phyloP scores from a whole-genome alignment of 2,888 invertebrate genomes.

The Aporophyla nigra region DNA sequence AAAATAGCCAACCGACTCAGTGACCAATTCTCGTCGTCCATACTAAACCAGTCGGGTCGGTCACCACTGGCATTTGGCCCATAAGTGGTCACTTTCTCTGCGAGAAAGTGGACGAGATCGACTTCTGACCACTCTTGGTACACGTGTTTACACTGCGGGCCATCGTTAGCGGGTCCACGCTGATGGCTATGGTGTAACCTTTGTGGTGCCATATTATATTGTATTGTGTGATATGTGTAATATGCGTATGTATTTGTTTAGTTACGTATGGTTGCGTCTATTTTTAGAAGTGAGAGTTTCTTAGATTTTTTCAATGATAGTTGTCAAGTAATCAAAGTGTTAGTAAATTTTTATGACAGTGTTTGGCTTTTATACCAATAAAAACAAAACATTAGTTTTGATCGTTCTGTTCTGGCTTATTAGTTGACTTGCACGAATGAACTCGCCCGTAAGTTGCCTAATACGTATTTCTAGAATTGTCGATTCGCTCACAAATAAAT shows the following conservation, averaged over 20 bases:
- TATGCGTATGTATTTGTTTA: slow-evolving; percentile 8
- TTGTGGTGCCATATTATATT: slow-evolving; percentile 27
- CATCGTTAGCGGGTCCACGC: slow-evolving; percentile 63
- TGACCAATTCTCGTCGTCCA: slow-evolving; percentile 68
- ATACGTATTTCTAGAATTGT: too few relatives aligned
- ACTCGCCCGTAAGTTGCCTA: too few relatives aligned
- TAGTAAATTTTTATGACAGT: background rate
- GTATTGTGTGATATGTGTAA: slow-evolving; percentile 44
- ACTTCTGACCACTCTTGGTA: slow-evolving; percentile 75
- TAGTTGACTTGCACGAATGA: too few relatives aligned
- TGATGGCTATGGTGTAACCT: slow-evolving; percentile 61
- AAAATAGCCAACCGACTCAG: slow-evolving; percentile 2
- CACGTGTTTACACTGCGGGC: slow-evolving; percentile 65
- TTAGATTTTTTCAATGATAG: background rate
- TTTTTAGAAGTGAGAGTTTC: slow-evolving; percentile 21
- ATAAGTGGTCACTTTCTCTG: slow-evolving; percentile 88
- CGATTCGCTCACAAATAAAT: too few relatives aligned
- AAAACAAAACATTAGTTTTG: too few relatives aligned
- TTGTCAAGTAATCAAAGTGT: background rate
- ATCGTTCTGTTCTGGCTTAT: too few relatives aligned
- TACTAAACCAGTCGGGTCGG: slow-evolving; percentile 70
- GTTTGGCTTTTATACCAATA: background rate
- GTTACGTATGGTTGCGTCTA: slow-evolving; percentile 6
- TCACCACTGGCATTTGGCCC: slow-evolving; percentile 74
- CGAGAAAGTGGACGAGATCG: slow-evolving; percentile 85